phyloP scores from a whole-genome alignment of 2,113 vertebrate species.

The Hiodon tergisus region DNA sequence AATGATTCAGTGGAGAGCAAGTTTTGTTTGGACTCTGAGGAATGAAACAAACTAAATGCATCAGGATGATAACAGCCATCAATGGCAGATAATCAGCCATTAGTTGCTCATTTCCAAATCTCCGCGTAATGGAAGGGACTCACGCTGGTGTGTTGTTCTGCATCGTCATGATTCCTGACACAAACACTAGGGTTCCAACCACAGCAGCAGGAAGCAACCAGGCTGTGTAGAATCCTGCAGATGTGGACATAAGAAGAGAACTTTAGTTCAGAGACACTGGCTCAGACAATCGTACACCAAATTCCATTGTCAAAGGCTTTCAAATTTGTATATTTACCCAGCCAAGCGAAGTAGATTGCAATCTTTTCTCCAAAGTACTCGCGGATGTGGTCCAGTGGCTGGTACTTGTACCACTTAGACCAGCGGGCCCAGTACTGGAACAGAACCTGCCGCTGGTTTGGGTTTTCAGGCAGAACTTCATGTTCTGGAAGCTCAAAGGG shows the following conservation, averaged over 20 bases:
- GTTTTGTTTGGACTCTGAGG: not conserved
- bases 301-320: not conserved
- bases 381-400: constrained; percentile 60
- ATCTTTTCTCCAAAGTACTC: constrained; percentile 63
- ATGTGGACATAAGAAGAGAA: not conserved
- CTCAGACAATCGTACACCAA: not conserved
- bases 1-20: not conserved
- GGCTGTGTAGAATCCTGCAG: constrained; percentile 69
- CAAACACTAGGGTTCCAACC: constrained; percentile 68
- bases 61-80: not conserved
- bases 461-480: constrained; percentile 49
- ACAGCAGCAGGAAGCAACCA: constrained; percentile 69
- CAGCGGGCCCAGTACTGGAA: constrained; percentile 69
- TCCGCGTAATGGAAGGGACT: constrained; percentile 35
- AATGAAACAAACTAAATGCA: not conserved
- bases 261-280: constrained; percentile 14
- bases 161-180: constrained; percentile 63
- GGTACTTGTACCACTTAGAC: constrained; percentile 71
- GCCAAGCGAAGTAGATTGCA: constrained; percentile 59
- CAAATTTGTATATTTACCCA: constrained; percentile 38
- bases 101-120: not conserved
- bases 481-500: constrained; percentile 52
- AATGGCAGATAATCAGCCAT: not conserved
- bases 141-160: constrained; percentile 64
- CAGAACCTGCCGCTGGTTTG: constrained; percentile 65